These are phyloP conservation scores for Grapholita molesta DNA, from an alignment of 1,140 invertebrate species.

Conservation along the genomic window DNA sequence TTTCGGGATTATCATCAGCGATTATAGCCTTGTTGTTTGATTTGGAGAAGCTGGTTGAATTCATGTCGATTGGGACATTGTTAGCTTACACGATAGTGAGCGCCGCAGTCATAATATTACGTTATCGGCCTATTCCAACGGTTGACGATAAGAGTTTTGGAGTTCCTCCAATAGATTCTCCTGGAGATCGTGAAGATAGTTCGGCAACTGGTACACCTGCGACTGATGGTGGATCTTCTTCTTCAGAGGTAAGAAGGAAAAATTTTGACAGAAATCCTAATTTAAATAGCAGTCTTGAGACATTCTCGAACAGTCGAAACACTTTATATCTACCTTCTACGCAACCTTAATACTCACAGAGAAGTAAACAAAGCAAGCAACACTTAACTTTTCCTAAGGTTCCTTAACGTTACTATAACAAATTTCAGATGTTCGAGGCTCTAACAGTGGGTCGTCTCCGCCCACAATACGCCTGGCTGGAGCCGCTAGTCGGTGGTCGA, in stretches of 20 bases:
- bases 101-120: conserved; percentile 91
- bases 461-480: conserved; percentile 84
- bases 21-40: conserved; percentile 92
- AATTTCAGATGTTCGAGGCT: conserved; percentile 74
- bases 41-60: conserved; percentile 93
- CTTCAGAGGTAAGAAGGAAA: conserved; percentile 68
- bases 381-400: no score
- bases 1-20: conserved; percentile 88
- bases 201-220: conserved; percentile 72
- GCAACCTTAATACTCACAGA: no score
- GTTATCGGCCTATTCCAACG: conserved; percentile 83
- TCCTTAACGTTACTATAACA: no score
- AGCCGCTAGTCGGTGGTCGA: conserved; percentile 82
- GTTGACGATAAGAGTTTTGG: conserved; percentile 69
- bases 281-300: no score
- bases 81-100: conserved; percentile 95
- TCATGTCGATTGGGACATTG: conserved; percentile 96
- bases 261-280: no score
- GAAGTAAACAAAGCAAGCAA: no score
- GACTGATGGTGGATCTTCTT: conserved; percentile 71
- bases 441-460: conserved; percentile 82
- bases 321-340: no score
- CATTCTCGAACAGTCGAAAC: no score
- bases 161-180: conserved; percentile 65
- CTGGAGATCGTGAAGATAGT: conserved; percentile 74